Evolutionary conservation across 2,797 vertebrate species (phyloP), one percentile per base, ranked within the genome.

Genomic region (Lacerta agilis): DNA sequence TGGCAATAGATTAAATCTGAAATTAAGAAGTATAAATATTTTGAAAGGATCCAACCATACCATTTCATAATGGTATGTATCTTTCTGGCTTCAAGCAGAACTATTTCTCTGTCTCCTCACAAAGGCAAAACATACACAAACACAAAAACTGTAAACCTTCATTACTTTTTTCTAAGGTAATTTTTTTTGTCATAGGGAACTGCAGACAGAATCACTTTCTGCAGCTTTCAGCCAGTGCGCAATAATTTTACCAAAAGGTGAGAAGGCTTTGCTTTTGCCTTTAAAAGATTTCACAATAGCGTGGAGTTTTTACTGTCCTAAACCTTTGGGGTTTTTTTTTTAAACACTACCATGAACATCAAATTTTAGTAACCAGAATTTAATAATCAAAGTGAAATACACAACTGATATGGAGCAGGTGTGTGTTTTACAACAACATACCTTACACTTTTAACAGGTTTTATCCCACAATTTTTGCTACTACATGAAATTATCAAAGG

Each of bases 221-320:
- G 71, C 73, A 64, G 79, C 0, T 78, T 95, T 94, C 71, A 95
- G 20, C 92, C 83, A 92, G 45, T 93, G 13, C 85, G 86, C 71
- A 87, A 91, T 94, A 93, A 91, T 95, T 94, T 94, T 95, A 77
- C 84, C 69, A 90, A 55, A 55, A 43, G 55, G 83, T 91, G 86
- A 43, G 89, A 79, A 49, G 92, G 88, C 94, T 89, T 92, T 88
- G 67, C 71, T 95, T 95, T 92, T 95, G 82, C 88, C 92, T 93
- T 80, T 92, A 69, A 92, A 93, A 93, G 75, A 83, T 80, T 91
- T 90, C 38, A 92, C 84, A 93, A 49, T 18, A 94, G 79, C 69
- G 91, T 81, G 43, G 33, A 85, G 7, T 83, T 92, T 78, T 90
- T 94, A 66, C 81, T 0, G 76, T 89, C 91, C 95, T 92, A 79